Base-by-base conservation (phyloP, 2,888 invertebrate genomes). In the Zaprionus lineosus region DNA sequence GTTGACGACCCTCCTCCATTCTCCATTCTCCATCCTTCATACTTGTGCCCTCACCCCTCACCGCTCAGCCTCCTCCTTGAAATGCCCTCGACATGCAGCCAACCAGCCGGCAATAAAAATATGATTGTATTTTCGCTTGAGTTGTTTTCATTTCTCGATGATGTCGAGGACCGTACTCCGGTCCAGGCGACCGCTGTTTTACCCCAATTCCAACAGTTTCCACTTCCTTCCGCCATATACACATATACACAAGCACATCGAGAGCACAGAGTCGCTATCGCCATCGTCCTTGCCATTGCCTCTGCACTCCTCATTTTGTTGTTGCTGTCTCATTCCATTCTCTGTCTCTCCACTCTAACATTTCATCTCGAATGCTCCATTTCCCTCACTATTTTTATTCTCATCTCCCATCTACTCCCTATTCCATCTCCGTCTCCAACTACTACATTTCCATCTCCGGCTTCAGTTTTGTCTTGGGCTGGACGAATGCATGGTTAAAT, bases 41-140 rank as follows among this genome's bases (percentile, higher is more conserved):
- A 5, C 7, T 9, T 12, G 19, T 29, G 1, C n/a, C 2, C 29
- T 41, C 31, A 62, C 34, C 36, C 51, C 43, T 18, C 36, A 7
- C 37, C 9, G 18, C 12, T 28, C 9, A 7, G 21, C 21, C 26
- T 12, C 5, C 46, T 21, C 4, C n/a, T n/a, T n/a, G n/a, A 31
- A 51, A 37, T 40, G 33, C 36, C 50, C 47, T 61, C 74, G 62
- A 62, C 75, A 71, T 78, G 84, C 79, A 83, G 84, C 74, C 77
- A 83, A 76, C 86, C 86, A 85, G 84, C 74, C 82, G 79, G 76
- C 77, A 88, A 87, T 86, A 84, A 88, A 88, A 87, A 86, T 88
- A 88, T 87, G 87, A 87, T 88, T 88, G 83, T 87, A 82, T 88
- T 87, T 88, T 84, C 88, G 81, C 87, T 78, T 87, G 88, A 87